Conservation (phyloP, 2,797 vertebrate species). For the Rhinella marina region DNA sequence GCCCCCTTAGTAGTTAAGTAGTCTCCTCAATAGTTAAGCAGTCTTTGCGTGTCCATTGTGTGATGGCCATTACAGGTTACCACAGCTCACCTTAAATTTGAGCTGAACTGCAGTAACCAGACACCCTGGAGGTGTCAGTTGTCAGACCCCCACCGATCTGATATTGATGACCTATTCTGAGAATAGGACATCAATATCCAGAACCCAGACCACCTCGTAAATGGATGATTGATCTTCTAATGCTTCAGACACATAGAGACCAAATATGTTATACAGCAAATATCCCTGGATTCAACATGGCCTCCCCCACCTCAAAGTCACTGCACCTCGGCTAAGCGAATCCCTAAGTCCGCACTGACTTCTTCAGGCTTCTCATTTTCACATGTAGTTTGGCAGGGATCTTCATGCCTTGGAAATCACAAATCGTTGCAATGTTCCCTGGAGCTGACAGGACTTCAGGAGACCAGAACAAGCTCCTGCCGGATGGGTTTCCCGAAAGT, state of each 20-base stretch:
- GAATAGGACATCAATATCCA: too few species aligned
- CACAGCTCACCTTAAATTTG: too few species aligned
- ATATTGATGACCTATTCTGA: too few species aligned
- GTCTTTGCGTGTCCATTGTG: too few species aligned
- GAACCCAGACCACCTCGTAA: background rate
- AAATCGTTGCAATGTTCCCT: background rate
- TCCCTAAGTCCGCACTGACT: background rate
- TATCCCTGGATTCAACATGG: background rate
- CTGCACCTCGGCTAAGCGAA: background rate
- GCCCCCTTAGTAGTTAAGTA: too few species aligned
- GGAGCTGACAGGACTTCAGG: background rate
- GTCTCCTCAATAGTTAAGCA: too few species aligned
- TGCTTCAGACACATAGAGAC: background rate
- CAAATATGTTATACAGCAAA: background rate
- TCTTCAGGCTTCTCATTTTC: background rate
- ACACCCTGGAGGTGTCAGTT: too few species aligned
- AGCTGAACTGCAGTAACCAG: too few species aligned
- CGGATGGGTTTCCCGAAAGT: background rate
- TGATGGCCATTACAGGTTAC: too few species aligned
- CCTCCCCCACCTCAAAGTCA: background rate
- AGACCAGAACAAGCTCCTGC: background rate
- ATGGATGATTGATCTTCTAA: background rate
- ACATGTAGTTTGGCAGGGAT: background rate
- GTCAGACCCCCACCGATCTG: too few species aligned
- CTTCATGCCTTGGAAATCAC: background rate